Base-by-base conservation (phyloP, 2,797 vertebrate species). In the Cygnus olor region DNA sequence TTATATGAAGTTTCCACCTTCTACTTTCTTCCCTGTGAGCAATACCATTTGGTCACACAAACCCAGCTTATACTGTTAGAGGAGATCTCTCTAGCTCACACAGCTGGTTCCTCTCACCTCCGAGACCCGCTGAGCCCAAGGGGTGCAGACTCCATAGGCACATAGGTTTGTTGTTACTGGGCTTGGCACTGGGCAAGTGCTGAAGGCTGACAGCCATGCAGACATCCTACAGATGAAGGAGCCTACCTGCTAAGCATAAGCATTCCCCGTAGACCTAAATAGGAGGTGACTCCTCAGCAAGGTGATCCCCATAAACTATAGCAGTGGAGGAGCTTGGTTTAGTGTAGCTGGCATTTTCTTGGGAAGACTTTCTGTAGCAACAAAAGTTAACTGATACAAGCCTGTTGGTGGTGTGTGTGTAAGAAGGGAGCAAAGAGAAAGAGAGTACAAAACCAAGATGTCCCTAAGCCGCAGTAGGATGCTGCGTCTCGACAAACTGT, bases 221-320 rank as follows among this genome's bases (percentile, higher is more conserved):
- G 6, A 22, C 3, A 0, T 65, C 51, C 71, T 61, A 3, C 3
- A 1, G 22, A 30, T 25, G 27, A 63, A 0, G 0, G 36, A 47
- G 5, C 58, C 63, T 32, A 10, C 16, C 42, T 68, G 58, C 25
- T 60, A 79, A 20, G 11, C 2, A 18, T 22, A 60, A 93, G 27
- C 30, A 9, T 21, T 84, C 11, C 47, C 27, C 30, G 5, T 42
- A 58, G 42, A 74, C 11, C 28, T 65, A 58, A 21, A 0, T 0
- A 65, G 25, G 44, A 83, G 61, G 8, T 14, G 32, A 45, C 56
- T 30, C 22, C 58, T 24, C 34, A 77, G 47, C 30, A 63, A 63
- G 28, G 17, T 51, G 24, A 51, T 51, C 15, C 47, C 16, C 16
- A 18, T 63, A 64, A 64, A 14, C 30, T 11, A 21, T 27, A 64